These are phyloP conservation scores for Ochropleura leucogaster DNA, from an alignment of 2,888 invertebrate genomes.

Conservation along the genomic window DNA sequence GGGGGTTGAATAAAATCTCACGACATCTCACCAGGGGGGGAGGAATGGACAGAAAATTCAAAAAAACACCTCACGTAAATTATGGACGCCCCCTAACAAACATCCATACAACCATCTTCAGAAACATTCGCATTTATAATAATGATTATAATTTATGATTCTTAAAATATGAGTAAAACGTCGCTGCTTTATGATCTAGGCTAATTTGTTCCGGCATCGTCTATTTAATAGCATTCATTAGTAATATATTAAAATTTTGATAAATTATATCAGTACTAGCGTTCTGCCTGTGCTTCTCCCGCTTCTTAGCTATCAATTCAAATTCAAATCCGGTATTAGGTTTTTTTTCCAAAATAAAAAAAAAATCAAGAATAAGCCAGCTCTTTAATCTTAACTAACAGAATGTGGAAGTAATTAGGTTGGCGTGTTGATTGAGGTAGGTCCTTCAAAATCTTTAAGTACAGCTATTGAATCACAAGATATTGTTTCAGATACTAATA, in stretches of 20 bases:
- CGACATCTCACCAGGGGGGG: no score
- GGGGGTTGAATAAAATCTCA: no score
- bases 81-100: no score
- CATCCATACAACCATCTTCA: no score
- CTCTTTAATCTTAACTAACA: neutral
- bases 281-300: no score
- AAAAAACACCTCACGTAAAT: no score
- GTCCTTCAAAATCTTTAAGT: neutral
- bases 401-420: neutral
- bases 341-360: no score
- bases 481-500: conserved; percentile 93
- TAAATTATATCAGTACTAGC: conserved; percentile 4
- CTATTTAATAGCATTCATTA: neutral
- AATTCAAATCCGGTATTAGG: no score
- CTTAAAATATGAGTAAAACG: neutral
- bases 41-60: no score
- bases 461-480: neutral
- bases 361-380: neutral
- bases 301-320: no score
- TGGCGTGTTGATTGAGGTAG: neutral
- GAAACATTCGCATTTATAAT: no score
- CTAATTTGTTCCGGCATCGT: conserved; percentile 13
- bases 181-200: conserved; percentile 2
- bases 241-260: neutral
- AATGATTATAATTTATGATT: neutral